phyloP scores from a whole-genome alignment of 1,140 invertebrate species.

The Bombus picipes region DNA sequence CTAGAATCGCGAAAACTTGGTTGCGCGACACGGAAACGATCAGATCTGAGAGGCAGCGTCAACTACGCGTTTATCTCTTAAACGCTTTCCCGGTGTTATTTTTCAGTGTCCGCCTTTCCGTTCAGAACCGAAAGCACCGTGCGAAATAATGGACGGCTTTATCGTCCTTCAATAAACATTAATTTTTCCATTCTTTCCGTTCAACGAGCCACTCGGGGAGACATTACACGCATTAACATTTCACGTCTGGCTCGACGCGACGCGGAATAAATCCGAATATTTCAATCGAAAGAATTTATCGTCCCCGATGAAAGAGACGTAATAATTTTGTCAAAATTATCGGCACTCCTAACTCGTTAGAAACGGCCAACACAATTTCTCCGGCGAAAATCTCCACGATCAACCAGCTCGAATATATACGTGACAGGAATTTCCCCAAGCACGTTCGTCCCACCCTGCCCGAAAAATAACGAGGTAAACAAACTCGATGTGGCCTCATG shows the following conservation, averaged over 20 bases:
- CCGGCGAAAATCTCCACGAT: slow-evolving; percentile 10
- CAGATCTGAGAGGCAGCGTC: neutral
- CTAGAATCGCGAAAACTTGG: neutral
- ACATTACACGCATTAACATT: slow-evolving; percentile 12
- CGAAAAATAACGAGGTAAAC: slow-evolving; percentile 48
- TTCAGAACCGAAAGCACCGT: neutral
- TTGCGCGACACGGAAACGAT: neutral
- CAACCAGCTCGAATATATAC: neutral
- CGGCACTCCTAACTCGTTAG: no score
- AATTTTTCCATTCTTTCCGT: neutral
- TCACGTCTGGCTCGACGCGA: neutral
- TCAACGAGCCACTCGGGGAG: neutral
- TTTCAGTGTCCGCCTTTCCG: neutral
- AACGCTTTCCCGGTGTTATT: neutral
- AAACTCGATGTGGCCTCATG: slow-evolving; percentile 19
- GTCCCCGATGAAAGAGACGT: neutral
- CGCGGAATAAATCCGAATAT: neutral
- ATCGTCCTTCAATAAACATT: slow-evolving; percentile 24
- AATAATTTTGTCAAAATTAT: neutral
- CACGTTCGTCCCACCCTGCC: neutral
- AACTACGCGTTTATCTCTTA: slow-evolving; percentile 9
- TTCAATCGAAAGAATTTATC: neutral
- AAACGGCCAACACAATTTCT: neutral
- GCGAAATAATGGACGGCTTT: neutral
- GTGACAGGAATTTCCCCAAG: neutral